Conservation (phyloP, 23 tunicate species). For the Trididemnum nubilum region DNA sequence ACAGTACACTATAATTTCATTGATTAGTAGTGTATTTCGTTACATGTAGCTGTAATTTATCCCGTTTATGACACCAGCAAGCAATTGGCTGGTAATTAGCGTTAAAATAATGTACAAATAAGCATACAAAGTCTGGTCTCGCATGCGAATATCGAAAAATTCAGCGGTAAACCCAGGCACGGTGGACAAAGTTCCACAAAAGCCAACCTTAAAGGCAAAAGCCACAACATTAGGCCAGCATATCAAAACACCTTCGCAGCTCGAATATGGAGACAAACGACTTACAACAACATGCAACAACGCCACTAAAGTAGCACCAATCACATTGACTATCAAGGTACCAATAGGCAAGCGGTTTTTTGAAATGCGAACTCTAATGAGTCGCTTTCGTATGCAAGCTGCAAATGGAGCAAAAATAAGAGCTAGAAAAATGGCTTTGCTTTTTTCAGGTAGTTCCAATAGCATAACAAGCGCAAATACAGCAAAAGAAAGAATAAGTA, state of each 20-base stretch:
- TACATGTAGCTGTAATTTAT: neutral
- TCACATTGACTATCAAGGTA: neutral
- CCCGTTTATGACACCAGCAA: conserved; percentile 11
- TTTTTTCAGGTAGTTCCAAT: conserved; percentile 10
- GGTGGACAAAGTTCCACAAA: conserved; percentile 20
- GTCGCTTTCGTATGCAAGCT: conserved; percentile 8
- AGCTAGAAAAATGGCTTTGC: conserved; percentile 2
- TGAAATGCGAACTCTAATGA: neutral
- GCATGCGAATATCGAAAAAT: neutral
- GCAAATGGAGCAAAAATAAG: conserved; percentile 21
- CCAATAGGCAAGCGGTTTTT: conserved; percentile 16
- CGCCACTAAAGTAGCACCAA: neutral
- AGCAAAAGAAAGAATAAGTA: neutral
- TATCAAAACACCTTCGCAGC: neutral
- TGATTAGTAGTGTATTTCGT: too few species aligned
- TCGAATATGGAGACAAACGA: neutral
- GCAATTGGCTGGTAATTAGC: neutral
- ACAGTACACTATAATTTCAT: too few species aligned
- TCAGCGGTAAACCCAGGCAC: neutral
- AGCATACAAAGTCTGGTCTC: neutral
- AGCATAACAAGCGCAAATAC: neutral
- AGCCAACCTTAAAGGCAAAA: conserved; percentile 7
- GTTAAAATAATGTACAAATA: neutral
- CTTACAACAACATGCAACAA: conserved; percentile 8
- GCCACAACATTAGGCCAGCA: conserved; percentile 2